Evolutionary conservation across 2,797 vertebrate species (phyloP), one percentile per base, ranked within the genome.

Genomic region (Galago senegalensis): DNA sequence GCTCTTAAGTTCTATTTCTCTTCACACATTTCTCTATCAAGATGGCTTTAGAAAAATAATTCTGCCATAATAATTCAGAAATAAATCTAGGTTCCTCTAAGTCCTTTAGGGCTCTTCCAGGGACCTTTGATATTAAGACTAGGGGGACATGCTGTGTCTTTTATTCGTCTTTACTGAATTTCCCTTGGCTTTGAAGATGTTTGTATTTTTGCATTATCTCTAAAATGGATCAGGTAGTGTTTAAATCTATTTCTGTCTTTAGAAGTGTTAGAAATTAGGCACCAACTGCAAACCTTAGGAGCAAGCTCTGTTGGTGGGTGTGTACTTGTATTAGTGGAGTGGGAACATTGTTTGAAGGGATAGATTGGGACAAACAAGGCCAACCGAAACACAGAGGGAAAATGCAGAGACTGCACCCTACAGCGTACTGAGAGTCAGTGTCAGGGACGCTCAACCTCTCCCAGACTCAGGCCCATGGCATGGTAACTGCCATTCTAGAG

Each of bases 181-280:
- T 82, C 69, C 34, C 25, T 76, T 88, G 76, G 10, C 49, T 82
- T 85, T 82, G 73, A 86, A 53, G 34, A 79, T 23, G 16, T 61
- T 25, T 65, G n/a, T 82, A 11, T 40, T 87, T 89, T 86, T 53
- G 1, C 84, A 77, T 81, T 65, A 31, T 79, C 25, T 73, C 69
- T 86, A 56, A 77, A 65, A 63, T 20, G 49, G 31, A 83, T 63
- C 25, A 18, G n/a, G 65, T 65, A 16, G 83, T 82, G 67, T 27
- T 85, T 58, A 89, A 80, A 73, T 65, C 67, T 75, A 1, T 76
- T 81, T 88, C 77, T 79, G 13, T 95, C 80, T 86, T 83, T 56
- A 81, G 89, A 95, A 49, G 29, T 75, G 40, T 83, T 93, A 82
- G 86, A 21, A 92, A 17, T 70, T 56, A 65, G 80, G 27, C 18